phyloP scores from a whole-genome alignment of 1,140 invertebrate species.

The Aradophagus sp. region DNA sequence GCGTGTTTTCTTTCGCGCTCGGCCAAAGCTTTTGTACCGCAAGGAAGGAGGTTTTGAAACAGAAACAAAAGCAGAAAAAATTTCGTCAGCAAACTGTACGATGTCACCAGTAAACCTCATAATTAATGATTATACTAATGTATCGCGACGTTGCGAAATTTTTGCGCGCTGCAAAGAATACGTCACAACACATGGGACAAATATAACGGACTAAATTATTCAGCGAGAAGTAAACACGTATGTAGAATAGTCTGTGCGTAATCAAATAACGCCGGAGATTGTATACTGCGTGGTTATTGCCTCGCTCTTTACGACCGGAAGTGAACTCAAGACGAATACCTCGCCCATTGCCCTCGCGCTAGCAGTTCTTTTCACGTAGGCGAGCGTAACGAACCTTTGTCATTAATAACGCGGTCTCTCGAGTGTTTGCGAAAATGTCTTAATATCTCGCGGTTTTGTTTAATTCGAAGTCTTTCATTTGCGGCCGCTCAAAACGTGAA shows the following conservation, averaged over 20 bases:
- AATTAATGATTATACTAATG: slow-evolving; percentile 31
- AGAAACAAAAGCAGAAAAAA: background rate
- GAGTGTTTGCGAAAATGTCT: too few relatives aligned
- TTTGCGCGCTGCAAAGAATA: slow-evolving; percentile 16
- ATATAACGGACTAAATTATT: slow-evolving; percentile 40
- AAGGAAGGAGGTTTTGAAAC: too few relatives aligned
- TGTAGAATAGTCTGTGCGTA: slow-evolving; percentile 27
- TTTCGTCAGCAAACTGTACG: slow-evolving; percentile 8
- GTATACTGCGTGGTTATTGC: slow-evolving; percentile 10
- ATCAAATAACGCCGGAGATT: slow-evolving; percentile 29
- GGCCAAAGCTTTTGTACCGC: slow-evolving; percentile 1
- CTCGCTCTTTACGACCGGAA: slow-evolving; percentile 16
- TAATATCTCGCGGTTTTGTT: slow-evolving; percentile 19
- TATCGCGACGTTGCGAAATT: slow-evolving; percentile 22
- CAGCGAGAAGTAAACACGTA: slow-evolving; percentile 34
- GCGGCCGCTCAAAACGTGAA: slow-evolving; percentile 20
- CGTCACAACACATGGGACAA: slow-evolving; percentile 24
- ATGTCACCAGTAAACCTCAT: slow-evolving; percentile 25
- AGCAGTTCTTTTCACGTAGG: background rate
- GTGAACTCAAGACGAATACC: too few relatives aligned
- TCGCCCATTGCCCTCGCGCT: too few relatives aligned
- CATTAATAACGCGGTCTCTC: too few relatives aligned
- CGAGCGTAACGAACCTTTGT: background rate
- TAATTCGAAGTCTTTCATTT: slow-evolving; percentile 40
- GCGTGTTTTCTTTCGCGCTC: slow-evolving; percentile 5